Evolutionary conservation across 2,113 vertebrate species (phyloP).

Genomic region (Agapornis roseicollis): DNA sequence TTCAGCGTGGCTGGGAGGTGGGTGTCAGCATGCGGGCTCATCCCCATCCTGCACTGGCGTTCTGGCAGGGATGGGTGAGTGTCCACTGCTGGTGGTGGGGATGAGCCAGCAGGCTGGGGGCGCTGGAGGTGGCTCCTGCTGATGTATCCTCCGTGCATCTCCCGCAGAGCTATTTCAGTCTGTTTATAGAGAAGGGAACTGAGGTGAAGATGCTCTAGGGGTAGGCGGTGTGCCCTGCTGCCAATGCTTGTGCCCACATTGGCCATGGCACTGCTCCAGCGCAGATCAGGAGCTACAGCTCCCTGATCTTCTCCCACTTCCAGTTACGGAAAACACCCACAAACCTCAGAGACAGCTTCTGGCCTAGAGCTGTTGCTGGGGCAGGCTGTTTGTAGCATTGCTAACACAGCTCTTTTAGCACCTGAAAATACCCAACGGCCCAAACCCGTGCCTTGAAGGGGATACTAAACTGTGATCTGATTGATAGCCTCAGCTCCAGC

Average conservation of each 20-base stretch:
- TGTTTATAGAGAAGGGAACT: background rate
- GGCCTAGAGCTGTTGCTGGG: background rate
- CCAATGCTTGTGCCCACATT: background rate
- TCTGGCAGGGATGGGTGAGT: background rate
- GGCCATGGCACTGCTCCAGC: background rate
- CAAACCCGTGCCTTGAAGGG: background rate
- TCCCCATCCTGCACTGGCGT: background rate
- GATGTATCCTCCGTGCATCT: accelerated
- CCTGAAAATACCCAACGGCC: background rate
- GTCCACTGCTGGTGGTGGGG: background rate
- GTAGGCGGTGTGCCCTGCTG: background rate
- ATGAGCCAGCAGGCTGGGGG: accelerated
- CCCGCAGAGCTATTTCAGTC: background rate
- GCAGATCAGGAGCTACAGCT: background rate
- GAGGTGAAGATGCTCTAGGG: background rate
- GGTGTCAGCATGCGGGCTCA: accelerated
- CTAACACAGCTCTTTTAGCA: background rate
- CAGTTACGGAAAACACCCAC: slow-evolving; percentile 1
- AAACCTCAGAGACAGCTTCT: background rate
- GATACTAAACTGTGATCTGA: background rate
- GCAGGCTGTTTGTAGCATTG: background rate
- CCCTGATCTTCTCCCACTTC: background rate
- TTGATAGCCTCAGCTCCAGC: background rate
- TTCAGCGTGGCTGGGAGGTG: background rate
- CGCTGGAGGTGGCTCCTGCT: background rate